These are phyloP conservation scores for Drosophila aldrichi DNA, from an alignment of 2,888 invertebrate genomes.

Conservation along the genomic window DNA sequence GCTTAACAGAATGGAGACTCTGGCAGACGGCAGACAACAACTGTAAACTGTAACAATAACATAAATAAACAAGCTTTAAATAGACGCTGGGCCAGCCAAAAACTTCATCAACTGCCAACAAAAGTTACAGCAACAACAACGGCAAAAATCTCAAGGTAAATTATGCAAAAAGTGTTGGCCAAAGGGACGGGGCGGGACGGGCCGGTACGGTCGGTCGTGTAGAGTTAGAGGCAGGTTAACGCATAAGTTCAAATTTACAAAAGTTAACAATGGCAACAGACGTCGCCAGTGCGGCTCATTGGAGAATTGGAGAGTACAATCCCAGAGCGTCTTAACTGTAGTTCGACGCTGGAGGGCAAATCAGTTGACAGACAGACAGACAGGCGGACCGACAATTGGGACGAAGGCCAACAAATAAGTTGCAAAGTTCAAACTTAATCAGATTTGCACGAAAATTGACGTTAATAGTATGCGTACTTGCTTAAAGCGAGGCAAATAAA, in stretches of 20 bases:
- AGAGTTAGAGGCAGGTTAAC: conserved; percentile 9
- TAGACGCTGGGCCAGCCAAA: conserved; percentile 25
- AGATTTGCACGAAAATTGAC: not conserved
- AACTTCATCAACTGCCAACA: conserved; percentile 48
- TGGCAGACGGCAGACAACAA: conserved; percentile 22
- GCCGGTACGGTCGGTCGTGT: not conserved
- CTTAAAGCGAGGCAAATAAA: too few species aligned
- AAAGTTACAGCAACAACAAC: conserved; percentile 16
- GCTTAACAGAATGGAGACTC: conserved; percentile 26
- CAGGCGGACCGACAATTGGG: not conserved
- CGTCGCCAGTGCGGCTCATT: conserved; percentile 5
- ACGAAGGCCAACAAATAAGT: not conserved
- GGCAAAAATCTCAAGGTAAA: conserved; percentile 32
- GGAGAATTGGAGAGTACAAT: conserved; percentile 4
- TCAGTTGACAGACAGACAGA: not conserved
- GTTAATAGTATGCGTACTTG: not conserved
- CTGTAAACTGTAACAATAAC: conserved; percentile 41
- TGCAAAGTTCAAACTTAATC: not conserved
- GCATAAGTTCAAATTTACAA: conserved; percentile 41
- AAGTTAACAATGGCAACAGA: conserved; percentile 30
- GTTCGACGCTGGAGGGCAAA: conserved; percentile 1
- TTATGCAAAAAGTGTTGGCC: conserved; percentile 19
- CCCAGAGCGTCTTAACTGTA: conserved; percentile 1
- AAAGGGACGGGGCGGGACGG: not conserved
- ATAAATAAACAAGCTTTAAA: conserved; percentile 51